phyloP scores from a whole-genome alignment of 2,797 vertebrate species.

The Botia kubotai region DNA sequence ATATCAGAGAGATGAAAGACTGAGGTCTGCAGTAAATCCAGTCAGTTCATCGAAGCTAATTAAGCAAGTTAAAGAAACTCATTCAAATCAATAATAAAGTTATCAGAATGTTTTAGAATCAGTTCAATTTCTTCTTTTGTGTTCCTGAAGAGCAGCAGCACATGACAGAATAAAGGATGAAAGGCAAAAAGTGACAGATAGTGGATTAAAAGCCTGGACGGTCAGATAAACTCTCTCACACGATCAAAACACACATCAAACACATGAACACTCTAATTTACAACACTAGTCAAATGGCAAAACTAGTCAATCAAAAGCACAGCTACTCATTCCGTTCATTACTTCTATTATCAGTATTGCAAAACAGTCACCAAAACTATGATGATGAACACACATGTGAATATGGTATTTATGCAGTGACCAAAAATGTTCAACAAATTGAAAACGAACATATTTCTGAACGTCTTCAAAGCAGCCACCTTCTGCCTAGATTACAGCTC shows the following conservation, averaged over 20 bases:
- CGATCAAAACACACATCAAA: neutral
- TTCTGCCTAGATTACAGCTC: too few species aligned
- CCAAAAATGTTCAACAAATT: neutral
- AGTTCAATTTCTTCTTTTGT: neutral
- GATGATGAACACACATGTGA: neutral
- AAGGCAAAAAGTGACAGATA: too few species aligned
- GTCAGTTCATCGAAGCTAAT: too few species aligned
- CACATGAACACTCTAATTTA: neutral
- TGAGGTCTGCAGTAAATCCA: too few species aligned
- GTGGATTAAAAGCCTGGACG: neutral
- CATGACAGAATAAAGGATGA: neutral
- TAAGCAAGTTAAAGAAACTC: too few species aligned
- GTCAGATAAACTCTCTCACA: neutral
- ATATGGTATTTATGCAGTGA: neutral
- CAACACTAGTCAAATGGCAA: neutral
- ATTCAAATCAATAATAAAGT: too few species aligned
- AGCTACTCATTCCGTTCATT: neutral
- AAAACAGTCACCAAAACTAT: neutral
- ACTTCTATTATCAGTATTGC: neutral
- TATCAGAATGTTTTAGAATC: neutral
- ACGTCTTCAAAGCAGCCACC: neutral
- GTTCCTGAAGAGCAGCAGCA: neutral
- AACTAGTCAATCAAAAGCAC: too few species aligned
- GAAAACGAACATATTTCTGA: neutral
- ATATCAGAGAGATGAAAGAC: too few species aligned